Base-by-base conservation (phyloP, 1,140 invertebrate genomes). In the Lineus longissimus region DNA sequence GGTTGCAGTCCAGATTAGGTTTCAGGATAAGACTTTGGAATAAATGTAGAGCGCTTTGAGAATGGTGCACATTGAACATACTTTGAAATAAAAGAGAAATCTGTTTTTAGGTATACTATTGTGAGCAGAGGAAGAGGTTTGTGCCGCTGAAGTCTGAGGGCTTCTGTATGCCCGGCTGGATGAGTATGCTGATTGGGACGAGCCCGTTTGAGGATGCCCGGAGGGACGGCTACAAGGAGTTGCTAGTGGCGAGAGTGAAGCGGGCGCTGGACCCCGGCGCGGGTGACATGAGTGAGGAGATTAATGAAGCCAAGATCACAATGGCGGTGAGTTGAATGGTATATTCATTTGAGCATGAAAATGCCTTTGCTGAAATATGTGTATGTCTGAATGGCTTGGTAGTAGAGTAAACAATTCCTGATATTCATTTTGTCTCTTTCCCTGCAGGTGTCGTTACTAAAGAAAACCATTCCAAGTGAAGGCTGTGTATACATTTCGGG, bases 61-160 rank as follows among this genome's bases (percentile, higher is more conserved):
- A n/a, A n/a, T n/a, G n/a, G n/a, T n/a, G n/a, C n/a, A n/a, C n/a
- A n/a, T n/a, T n/a, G n/a, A n/a, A n/a, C n/a, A n/a, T n/a, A n/a
- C n/a, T n/a, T n/a, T n/a, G n/a, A n/a, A n/a, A n/a, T n/a, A n/a
- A n/a, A n/a, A n/a, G n/a, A n/a, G n/a, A n/a, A n/a, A n/a, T n/a
- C n/a, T n/a, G n/a, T n/a, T n/a, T n/a, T n/a, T 64, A 82, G 78
- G 70, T 81, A 23, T 83, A 75, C 64, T 83, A 82, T 64, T 81
- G 80, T 77, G 81, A 82, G 66, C 79, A 82, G 33, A 73, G 82
- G 54, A 82, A 82, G 62, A 67, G 69, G 55, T 59, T 81, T 40
- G 71, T 83, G 13, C 65, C 78, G 13, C 65, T 82, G 13, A 65
- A 69, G 31, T 76, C 64, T 69, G 80, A 81, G 61, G 67, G 73